Base-by-base conservation (phyloP, 2,797 vertebrate species). In the Lagorchestes hirsutus region DNA sequence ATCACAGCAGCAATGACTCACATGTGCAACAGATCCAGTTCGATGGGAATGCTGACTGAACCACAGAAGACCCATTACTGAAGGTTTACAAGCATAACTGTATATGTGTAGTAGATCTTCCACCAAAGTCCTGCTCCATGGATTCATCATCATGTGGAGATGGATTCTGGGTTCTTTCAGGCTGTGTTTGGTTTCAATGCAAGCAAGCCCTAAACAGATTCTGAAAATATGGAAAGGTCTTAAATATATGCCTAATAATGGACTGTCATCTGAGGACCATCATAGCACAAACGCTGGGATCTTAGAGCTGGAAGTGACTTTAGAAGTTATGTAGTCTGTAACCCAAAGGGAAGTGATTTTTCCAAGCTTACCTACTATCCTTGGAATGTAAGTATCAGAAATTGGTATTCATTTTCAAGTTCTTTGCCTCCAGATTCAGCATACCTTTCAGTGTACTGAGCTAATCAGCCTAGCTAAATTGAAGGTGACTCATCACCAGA, bases 11-110 rank as follows among this genome's bases (percentile, higher is more conserved):
- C 14, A 55, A 10, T 4, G 34, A 92, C 90, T 5, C 93, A 87
- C 57, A 94, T 95, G n/a, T 94, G 59, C 92, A 94, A 93, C 93
- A 55, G 67, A 4, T 94, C 13, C 57, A n/a, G 14, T 94, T 94
- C 56, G 22, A 9, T 94, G 18, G 52, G 14, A 92, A 10, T 54
- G 4, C 54, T 87, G 92, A 90, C 92, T 82, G 56, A 92, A n/a
- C 1, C 90, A n/a, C 9, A 95, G 11, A 29, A 55, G 56, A 93
- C 5, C 14, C 74, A 0, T 92, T 14, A 87, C 24, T 24, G 16
- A 87, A 11, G 54, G 18, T 55, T 11, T 90, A 46, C 74, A 50
- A 93, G 27, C 18, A 5, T n/a, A 11, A 22, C 1, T 54, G 22
- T 56, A 5, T 52, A 87, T 52, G 2, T 50, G 28, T 57, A 34